Evolutionary conservation across 2,888 invertebrate species (phyloP).

Genomic region (Drosophila imparisetae): DNA sequence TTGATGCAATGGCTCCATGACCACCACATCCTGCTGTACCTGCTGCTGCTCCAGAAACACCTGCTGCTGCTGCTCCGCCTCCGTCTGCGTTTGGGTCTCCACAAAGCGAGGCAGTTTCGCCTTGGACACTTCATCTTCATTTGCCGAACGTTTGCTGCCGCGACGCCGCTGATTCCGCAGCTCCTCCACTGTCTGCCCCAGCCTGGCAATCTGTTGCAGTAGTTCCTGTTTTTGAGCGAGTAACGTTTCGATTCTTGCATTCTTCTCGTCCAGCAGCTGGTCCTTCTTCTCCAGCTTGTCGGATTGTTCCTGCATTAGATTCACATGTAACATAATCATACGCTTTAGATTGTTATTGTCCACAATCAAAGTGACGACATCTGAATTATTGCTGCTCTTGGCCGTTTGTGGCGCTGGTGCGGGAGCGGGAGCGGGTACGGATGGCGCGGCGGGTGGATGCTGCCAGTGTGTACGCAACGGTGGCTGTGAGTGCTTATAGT

Average conservation of each 20-base stretch:
- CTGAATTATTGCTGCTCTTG: constrained; percentile 31
- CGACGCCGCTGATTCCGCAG: constrained; percentile 65
- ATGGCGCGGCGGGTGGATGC: not conserved
- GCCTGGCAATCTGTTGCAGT: constrained; percentile 86
- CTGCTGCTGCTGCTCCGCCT: constrained; percentile 10
- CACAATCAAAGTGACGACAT: constrained; percentile 81
- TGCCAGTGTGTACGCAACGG: constrained; percentile 3
- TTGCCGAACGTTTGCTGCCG: constrained; percentile 54
- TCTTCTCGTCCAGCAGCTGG: constrained; percentile 89
- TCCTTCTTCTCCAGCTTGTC: constrained; percentile 93
- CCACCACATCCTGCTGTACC: not conserved
- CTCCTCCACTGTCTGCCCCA: constrained; percentile 72
- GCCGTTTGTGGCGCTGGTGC: constrained; percentile 8
- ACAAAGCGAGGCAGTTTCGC: constrained; percentile 48
- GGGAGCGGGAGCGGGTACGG: too few relatives aligned
- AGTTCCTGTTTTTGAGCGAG: constrained; percentile 82
- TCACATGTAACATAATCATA: constrained; percentile 92
- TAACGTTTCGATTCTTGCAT: constrained; percentile 92
- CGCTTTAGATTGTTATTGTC: constrained; percentile 87
- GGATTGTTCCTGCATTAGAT: constrained; percentile 95
- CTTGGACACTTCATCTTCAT: constrained; percentile 56
- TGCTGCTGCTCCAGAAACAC: constrained; percentile 1
- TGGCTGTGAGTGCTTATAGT: constrained; percentile 39
- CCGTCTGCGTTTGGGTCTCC: constrained; percentile 59
- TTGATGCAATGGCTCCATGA: constrained; percentile 9